Conservation (phyloP, 2,888 invertebrate genomes). For the Sinodicranocentrus sp. region DNA sequence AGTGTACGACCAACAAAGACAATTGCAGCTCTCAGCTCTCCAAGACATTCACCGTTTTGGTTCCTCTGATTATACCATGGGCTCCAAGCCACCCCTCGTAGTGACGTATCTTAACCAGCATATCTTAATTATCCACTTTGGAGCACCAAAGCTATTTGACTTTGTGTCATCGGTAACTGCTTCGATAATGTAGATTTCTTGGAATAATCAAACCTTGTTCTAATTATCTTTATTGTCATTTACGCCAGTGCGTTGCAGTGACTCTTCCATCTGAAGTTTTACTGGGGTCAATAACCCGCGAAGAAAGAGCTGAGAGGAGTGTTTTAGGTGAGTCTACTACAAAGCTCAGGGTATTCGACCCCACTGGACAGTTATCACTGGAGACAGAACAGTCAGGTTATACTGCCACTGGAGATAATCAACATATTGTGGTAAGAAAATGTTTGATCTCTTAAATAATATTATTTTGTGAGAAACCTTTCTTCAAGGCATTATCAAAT, state of each 20-base stretch:
- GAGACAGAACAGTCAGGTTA: constrained; percentile 59
- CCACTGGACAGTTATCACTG: constrained; percentile 52
- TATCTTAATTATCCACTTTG: constrained; percentile 65
- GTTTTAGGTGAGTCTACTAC: constrained; percentile 58
- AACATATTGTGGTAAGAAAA: constrained; percentile 63
- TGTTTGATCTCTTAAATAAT: not conserved
- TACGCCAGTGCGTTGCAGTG: constrained; percentile 55
- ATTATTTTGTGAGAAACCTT: not conserved
- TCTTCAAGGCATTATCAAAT: not conserved
- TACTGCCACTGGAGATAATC: constrained; percentile 64
- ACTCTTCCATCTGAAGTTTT: constrained; percentile 67
- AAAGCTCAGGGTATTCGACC: constrained; percentile 56
- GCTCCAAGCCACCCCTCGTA: constrained; percentile 55
- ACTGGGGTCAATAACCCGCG: constrained; percentile 66
- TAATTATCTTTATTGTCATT: not conserved
- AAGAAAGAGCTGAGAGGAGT: constrained; percentile 53
- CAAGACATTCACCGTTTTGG: constrained; percentile 60
- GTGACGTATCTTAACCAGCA: constrained; percentile 58
- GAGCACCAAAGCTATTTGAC: constrained; percentile 63
- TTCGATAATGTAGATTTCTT: not conserved
- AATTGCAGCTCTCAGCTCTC: constrained; percentile 59
- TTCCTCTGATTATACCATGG: constrained; percentile 61
- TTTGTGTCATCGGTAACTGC: constrained; percentile 66
- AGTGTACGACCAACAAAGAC: constrained; percentile 57
- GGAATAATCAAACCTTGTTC: not conserved